Percentiles rank a stretch among this genome's conserved stretches.
Evolutionary conservation across 1,140 invertebrate genomes (phyloP).

Genomic region (Nephotettix cincticeps): DNA sequence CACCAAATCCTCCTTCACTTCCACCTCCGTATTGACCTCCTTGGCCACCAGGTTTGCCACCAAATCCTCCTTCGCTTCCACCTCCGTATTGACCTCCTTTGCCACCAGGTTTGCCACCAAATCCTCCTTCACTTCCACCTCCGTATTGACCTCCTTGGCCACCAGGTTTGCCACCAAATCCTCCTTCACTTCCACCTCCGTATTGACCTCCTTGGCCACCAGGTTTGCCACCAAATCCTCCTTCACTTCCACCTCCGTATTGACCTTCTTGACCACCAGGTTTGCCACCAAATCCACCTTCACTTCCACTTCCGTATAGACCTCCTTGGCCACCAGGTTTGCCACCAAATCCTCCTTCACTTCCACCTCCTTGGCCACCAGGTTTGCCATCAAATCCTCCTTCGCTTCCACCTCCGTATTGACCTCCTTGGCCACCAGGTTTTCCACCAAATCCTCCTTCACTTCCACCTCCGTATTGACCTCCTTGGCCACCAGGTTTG

Average conservation of each 20-base stretch:
- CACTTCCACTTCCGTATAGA: no score
- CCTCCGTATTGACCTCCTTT: slow-evolving; percentile 38
- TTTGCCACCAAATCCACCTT: no score
- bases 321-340: no score
- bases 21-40: slow-evolving; percentile 44
- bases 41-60: background rate
- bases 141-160: no score
- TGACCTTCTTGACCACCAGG: no score
- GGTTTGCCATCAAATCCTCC: slow-evolving; percentile 47
- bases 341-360: background rate
- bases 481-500: slow-evolving; percentile 37
- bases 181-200: no score
- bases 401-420: background rate
- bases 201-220: no score
- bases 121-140: no score
- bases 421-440: slow-evolving; percentile 48
- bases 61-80: no score
- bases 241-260: background rate
- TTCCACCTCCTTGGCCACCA: background rate
- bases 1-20: slow-evolving; percentile 38
- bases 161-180: no score
- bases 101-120: no score
- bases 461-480: slow-evolving; percentile 45
- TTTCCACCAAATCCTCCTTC: slow-evolving; percentile 24
- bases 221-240: no score